Evolutionary conservation across 2,113 vertebrate species (phyloP), one percentile per base, ranked within the genome.

Genomic region (Lagopus muta): DNA sequence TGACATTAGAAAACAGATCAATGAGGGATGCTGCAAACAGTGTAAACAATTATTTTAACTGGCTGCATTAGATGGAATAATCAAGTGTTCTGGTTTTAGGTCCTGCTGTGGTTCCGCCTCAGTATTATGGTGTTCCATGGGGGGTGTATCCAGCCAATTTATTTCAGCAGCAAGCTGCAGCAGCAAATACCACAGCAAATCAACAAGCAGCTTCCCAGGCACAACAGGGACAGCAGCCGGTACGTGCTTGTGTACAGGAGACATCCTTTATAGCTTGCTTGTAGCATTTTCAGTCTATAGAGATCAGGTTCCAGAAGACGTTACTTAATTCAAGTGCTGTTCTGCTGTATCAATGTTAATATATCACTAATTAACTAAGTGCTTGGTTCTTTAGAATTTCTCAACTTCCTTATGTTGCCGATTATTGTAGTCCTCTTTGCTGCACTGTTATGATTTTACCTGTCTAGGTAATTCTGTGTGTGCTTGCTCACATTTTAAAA

Each of bases 91-190:
- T 83, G 84, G 6, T 82, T 70, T 85, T 93, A 99, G 99, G 99
- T 82, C 99, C 99, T 50, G 97, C 99, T 78, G 99, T 99, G 93
- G 99, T 99, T 95, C 99, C 99, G 2, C 99, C 99, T 89, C 99
- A 99, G 96, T 99, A 99, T 98, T 99, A 99, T 1, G 98, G 99
- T 11, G 99, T 99, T 92, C 99, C 99, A 0, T 99, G 99, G 99
- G 99, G 99, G 11, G 99, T 99, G 84, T 99, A 99, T 98, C 99
- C 99, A 80, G 99, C 99, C 94, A 99, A 99, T 96, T 98, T 99
- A 96, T 99, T 99, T 97, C 99, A 99, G 95, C 99, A 99, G 82
- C 99, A 99, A 97, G 98, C 99, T 83, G 98, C 98, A 60, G 98
- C 98, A 48, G 98, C 98, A 75, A 98, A 97, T 94, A 98, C 98